These are phyloP conservation scores for Pandemis corylana DNA, from an alignment of 2,888 invertebrate genomes.

Conservation along the genomic window DNA sequence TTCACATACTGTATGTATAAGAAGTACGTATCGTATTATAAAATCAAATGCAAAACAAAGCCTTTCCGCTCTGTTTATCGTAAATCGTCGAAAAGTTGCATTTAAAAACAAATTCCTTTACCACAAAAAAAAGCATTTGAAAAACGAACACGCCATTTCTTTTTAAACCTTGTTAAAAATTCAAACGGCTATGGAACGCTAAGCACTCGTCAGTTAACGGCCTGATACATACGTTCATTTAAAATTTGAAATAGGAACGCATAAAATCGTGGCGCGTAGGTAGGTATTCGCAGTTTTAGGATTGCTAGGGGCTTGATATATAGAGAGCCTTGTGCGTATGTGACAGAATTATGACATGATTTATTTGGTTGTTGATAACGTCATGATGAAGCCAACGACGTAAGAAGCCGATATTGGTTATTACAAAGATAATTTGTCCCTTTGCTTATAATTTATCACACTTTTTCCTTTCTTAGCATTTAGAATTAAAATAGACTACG, in stretches of 20 bases:
- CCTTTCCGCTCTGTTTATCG: background rate
- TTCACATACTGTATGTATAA: no score
- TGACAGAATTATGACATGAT: background rate
- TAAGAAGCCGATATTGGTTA: no score
- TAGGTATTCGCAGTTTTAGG: constrained; percentile 13
- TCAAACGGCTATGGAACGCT: constrained; percentile 31
- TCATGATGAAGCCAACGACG: no score
- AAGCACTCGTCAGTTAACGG: constrained; percentile 33
- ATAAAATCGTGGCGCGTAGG: constrained; percentile 17
- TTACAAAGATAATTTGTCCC: no score
- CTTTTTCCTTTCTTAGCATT: no score
- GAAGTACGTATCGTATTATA: no score
- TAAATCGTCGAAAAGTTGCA: constrained; percentile 6
- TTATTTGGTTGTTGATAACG: no score
- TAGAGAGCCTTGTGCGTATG: background rate
- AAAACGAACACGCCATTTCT: constrained; percentile 21
- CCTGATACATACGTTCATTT: constrained; percentile 33
- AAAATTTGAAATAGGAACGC: constrained; percentile 33
- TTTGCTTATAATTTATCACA: no score
- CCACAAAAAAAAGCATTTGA: constrained; percentile 1
- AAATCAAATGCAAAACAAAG: background rate
- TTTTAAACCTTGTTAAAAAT: constrained; percentile 34
- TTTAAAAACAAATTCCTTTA: background rate
- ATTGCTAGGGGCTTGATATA: constrained; percentile 17
- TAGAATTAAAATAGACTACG: no score